Base-by-base conservation (phyloP, 2,113 vertebrate species). In the Acinonyx jubatus region DNA sequence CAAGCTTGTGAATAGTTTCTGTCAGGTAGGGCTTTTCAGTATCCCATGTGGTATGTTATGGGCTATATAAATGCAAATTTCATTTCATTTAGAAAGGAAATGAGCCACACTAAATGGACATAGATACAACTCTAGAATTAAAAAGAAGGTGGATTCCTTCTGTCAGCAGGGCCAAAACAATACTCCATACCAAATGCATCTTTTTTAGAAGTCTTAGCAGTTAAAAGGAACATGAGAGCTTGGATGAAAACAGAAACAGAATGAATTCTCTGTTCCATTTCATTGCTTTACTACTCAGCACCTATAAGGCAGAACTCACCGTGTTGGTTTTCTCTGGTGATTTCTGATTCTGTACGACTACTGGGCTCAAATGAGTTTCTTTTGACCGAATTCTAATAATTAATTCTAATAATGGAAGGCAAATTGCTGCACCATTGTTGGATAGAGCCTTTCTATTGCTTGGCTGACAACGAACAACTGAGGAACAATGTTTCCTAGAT, bases 61-160 rank as follows among this genome's bases (percentile, higher is more conserved):
- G 45, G 81, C 96, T 97, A 93, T 97, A 96, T 96, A 98, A 97
- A 98, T 98, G 96, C 97, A 98, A 98, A 97, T 97, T 97, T 97
- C 31, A 85, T 96, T 98, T 97, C 94, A 97, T 94, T 98, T 96
- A 94, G 96, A 89, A 96, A 97, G 89, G 88, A 97, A 95, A 97
- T 91, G 93, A 97, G 61, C 94, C 96, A 95, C 85, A 78, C 61
- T 93, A 91, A 97, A 95, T 94, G 96, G 97, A 97, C 91, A 85
- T 89, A 66, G 2, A 0, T 96, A 94, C 81, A 97, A 89, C 66
- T 85, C 94, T 82, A 31, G 93, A 97, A 97, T 97, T 95, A 97
- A 96, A 97, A 94, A 61, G 38, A 93, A 82, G 65, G 97, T 87
- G 50, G 48, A 95, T 87, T 92, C 33, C 69, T 96, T 96, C 87